Percentiles rank a stretch among this genome's conserved stretches.
phyloP scores from a whole-genome alignment of 30 jellyfish, hydroid and myxozoan genomes.

The Morbakka virulenta region DNA sequence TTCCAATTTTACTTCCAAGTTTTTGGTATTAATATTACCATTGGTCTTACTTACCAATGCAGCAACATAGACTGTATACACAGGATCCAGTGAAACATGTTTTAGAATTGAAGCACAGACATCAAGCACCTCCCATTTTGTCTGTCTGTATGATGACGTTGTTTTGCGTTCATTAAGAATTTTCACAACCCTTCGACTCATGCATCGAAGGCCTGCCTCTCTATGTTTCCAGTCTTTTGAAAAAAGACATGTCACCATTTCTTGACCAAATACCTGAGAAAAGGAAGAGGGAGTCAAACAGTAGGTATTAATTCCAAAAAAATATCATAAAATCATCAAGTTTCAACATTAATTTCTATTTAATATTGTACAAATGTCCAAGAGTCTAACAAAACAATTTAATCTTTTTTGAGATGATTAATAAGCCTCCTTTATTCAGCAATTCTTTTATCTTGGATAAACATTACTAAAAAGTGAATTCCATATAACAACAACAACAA shows the following conservation, averaged over 20 bases:
- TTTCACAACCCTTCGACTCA: constrained; percentile 91
- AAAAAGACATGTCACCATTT: constrained; percentile 90
- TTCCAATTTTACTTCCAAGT: too few relatives aligned
- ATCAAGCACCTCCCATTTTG: constrained; percentile 67
- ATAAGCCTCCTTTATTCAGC: too few relatives aligned
- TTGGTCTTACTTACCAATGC: constrained; percentile 91
- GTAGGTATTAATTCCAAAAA: background rate
- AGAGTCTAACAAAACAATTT: too few relatives aligned
- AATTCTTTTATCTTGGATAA: too few relatives aligned
- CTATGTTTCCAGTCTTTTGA: constrained; percentile 95
- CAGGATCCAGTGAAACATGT: constrained; percentile 85
- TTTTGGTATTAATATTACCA: too few relatives aligned
- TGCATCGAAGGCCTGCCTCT: constrained; percentile 87
- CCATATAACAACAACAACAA: too few relatives aligned
- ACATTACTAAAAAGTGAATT: too few relatives aligned
- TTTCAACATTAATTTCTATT: too few relatives aligned
- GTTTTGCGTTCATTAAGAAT: constrained; percentile 69
- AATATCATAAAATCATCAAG: too few relatives aligned
- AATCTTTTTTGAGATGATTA: too few relatives aligned
- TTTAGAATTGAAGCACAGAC: constrained; percentile 75
- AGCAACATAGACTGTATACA: constrained; percentile 89
- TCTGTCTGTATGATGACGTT: constrained; percentile 61
- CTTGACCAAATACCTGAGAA: constrained; percentile 78
- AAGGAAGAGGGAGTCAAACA: too few relatives aligned
- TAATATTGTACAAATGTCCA: too few relatives aligned